These are phyloP conservation scores for Burhinus oedicnemus DNA, from an alignment of 2,113 vertebrate genomes.

Conservation along the genomic window DNA sequence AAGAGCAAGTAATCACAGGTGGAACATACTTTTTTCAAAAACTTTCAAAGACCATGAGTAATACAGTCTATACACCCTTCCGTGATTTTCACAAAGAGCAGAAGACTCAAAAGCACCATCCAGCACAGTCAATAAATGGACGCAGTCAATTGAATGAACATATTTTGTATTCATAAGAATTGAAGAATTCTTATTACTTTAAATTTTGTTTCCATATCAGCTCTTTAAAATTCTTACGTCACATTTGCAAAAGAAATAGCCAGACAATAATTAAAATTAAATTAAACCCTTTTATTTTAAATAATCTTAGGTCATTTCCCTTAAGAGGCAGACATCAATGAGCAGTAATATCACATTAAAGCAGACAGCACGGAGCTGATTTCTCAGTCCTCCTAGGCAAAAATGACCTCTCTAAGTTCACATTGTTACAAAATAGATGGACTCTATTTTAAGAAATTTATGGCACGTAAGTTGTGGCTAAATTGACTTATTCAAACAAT, in stretches of 20 bases:
- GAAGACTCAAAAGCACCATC: not conserved
- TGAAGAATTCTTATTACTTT: constrained; percentile 62
- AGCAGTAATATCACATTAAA: not conserved
- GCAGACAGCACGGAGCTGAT: not conserved
- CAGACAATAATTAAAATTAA: constrained; percentile 70
- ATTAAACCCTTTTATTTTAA: constrained; percentile 70
- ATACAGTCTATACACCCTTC: not conserved
- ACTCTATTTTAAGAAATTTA: constrained; percentile 79
- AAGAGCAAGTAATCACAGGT: not conserved
- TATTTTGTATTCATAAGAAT: constrained; percentile 61
- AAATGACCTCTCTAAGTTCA: constrained; percentile 67
- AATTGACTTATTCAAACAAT: constrained; percentile 91
- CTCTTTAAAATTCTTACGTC: constrained; percentile 65
- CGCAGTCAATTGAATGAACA: not conserved
- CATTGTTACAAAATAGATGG: constrained; percentile 76
- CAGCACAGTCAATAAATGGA: not conserved
- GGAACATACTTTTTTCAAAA: not conserved
- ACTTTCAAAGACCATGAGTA: not conserved
- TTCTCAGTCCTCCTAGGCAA: not conserved
- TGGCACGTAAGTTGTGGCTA: constrained; percentile 81
- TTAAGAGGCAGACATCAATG: constrained; percentile 62
- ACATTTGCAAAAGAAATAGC: constrained; percentile 72
- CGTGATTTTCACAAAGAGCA: not conserved
- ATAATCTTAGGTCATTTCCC: constrained; percentile 63
- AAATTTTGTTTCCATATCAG: constrained; percentile 67